phyloP scores from a whole-genome alignment of 1,140 invertebrate species.

The Drosophila neocordata region DNA sequence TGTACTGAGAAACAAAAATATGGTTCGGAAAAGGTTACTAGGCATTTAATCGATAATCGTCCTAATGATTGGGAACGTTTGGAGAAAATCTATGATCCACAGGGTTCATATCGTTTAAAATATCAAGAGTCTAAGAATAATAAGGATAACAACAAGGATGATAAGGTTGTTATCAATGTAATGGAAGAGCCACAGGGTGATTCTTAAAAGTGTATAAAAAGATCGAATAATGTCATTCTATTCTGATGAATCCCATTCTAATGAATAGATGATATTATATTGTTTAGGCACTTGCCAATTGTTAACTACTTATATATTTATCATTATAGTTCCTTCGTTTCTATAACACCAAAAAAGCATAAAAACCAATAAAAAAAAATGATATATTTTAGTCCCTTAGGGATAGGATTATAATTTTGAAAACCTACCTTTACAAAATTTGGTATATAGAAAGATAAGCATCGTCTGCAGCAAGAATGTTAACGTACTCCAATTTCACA shows the following conservation, averaged over 20 bases:
- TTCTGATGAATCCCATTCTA: no score
- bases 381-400: neutral
- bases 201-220: no score
- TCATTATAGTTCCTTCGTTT: neutral
- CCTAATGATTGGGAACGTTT: conserved; percentile 85
- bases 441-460: no score
- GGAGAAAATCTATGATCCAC: conserved; percentile 86
- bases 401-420: no score
- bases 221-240: neutral
- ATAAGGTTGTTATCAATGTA: neutral
- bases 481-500: no score
- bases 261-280: neutral
- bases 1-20: conserved; percentile 85
- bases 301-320: neutral
- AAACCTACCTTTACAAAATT: no score
- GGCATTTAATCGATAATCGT: conserved; percentile 84
- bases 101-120: conserved; percentile 83
- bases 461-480: no score
- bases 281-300: neutral
- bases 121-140: conserved; percentile 58
- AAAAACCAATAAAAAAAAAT: neutral
- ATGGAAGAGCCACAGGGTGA: conserved; percentile 8
- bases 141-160: conserved; percentile 22
- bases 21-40: conserved; percentile 84
- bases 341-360: neutral